phyloP scores from a whole-genome alignment of 2,797 vertebrate species.

The Oophaga sylvatica region DNA sequence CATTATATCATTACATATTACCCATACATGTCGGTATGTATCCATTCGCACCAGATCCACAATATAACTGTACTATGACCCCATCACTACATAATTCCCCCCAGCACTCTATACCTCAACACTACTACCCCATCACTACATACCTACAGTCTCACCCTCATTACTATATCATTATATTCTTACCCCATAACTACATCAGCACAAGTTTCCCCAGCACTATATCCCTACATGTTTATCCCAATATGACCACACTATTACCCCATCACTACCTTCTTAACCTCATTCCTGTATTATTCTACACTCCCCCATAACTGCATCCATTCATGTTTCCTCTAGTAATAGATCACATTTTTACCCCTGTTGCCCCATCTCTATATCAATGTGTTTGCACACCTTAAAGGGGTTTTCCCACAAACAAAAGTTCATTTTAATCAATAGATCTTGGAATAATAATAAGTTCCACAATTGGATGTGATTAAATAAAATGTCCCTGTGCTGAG shows the following conservation, averaged over 20 bases:
- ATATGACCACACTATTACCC: background rate
- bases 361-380: background rate
- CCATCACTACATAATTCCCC: background rate
- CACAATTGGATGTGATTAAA: no score
- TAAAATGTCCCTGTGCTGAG: no score
- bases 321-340: no score
- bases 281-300: background rate
- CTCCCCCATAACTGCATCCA: background rate
- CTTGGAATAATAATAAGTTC: no score
- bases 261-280: background rate
- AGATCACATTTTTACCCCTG: background rate
- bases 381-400: no score
- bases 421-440: no score
- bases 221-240: background rate
- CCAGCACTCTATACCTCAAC: background rate
- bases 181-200: background rate
- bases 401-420: no score
- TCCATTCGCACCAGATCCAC: background rate
- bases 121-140: background rate
- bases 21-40: no score
- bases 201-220: background rate
- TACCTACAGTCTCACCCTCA: background rate
- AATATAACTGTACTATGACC: background rate
- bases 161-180: background rate
- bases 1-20: background rate